These are phyloP conservation scores for Hippolais icterina DNA, from an alignment of 2,113 vertebrate genomes.

Conservation along the genomic window DNA sequence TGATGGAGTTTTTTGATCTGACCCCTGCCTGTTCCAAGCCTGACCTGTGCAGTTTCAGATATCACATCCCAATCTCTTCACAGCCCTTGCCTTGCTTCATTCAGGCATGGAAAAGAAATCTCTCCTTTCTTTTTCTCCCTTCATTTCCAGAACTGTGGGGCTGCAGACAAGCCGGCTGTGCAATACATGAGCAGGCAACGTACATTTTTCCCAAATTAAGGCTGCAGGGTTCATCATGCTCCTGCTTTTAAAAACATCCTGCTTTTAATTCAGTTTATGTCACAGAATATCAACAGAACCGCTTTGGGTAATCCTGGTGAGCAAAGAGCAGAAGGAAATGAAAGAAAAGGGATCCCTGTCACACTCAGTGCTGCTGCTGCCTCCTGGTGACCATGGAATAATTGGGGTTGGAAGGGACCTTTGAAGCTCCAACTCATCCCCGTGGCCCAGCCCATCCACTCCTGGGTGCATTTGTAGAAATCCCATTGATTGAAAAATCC, in stretches of 20 bases:
- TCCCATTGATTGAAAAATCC: not conserved
- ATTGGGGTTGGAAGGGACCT: not conserved
- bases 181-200: not conserved
- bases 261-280: not conserved
- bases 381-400: not conserved
- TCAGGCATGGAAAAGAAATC: not conserved
- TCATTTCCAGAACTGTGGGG: not conserved
- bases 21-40: not conserved
- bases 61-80: rapidly evolving
- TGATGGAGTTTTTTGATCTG: not conserved
- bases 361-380: rapidly evolving
- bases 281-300: not conserved
- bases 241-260: not conserved
- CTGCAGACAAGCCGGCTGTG: not conserved
- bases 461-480: not conserved
- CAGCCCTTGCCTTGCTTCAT: not conserved
- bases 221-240: not conserved
- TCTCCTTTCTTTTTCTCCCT: rapidly evolving
- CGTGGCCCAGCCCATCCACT: not conserved
- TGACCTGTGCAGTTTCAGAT: not conserved
- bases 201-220: not conserved
- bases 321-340: not conserved
- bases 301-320: not conserved
- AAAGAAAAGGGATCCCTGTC: too few relatives aligned
- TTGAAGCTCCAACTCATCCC: not conserved